These are phyloP conservation scores for Protonibea diacanthus DNA, from an alignment of 2,797 vertebrate genomes.

Conservation along the genomic window DNA sequence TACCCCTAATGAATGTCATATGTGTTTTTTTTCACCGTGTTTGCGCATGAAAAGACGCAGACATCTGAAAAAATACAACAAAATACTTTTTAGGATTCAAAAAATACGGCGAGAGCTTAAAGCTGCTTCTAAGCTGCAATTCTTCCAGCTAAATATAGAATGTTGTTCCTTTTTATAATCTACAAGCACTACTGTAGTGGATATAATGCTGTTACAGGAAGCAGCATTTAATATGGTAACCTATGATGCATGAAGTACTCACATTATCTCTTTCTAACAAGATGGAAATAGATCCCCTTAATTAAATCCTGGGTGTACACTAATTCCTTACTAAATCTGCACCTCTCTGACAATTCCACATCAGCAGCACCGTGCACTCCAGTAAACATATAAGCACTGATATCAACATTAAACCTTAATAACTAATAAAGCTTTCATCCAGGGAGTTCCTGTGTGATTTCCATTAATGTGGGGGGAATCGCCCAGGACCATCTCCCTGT, in stretches of 20 bases:
- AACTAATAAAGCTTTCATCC: slow-evolving; percentile 84
- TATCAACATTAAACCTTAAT: slow-evolving; percentile 86
- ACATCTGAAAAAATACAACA: neutral
- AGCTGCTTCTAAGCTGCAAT: neutral
- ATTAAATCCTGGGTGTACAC: slow-evolving; percentile 84
- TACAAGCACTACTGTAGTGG: slow-evolving; percentile 49
- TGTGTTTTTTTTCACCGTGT: slow-evolving; percentile 3
- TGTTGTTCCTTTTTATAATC: slow-evolving; percentile 44
- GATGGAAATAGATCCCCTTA: slow-evolving; percentile 84
- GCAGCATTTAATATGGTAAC: slow-evolving; percentile 75
- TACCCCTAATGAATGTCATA: slow-evolving; percentile 22
- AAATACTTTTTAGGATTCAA: neutral
- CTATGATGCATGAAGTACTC: slow-evolving; percentile 75
- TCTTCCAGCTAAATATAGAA: slow-evolving; percentile 19
- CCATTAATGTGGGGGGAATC: slow-evolving; percentile 80
- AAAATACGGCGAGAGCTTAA: neutral
- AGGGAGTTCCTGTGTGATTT: slow-evolving; percentile 84
- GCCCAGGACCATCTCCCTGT: slow-evolving; percentile 80
- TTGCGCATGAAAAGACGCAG: neutral
- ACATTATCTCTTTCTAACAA: slow-evolving; percentile 84
- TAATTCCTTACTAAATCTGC: slow-evolving; percentile 82
- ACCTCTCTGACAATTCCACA: slow-evolving; percentile 80
- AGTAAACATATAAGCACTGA: slow-evolving; percentile 80
- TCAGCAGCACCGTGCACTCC: slow-evolving; percentile 73
- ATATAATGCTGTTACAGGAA: slow-evolving; percentile 69